A percentile compares a stretch with the other conserved stretches of the same genome.
Conservation (phyloP, 2,888 invertebrate genomes). For the Suillia variegata region DNA sequence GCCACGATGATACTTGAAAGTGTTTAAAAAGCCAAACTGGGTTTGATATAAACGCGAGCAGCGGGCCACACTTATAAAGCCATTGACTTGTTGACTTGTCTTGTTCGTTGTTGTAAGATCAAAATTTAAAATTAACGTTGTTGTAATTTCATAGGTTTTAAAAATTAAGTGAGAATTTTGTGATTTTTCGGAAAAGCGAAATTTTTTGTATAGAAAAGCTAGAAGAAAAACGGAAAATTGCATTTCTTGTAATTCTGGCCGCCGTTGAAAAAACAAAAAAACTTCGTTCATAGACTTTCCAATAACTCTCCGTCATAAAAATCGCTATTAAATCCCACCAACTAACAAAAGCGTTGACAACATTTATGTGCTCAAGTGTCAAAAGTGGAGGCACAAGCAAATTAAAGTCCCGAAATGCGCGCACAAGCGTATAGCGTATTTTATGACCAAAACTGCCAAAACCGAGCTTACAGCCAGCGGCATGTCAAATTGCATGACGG, state of each 20-base stretch:
- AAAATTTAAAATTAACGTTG: background rate
- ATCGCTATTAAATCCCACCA: too few relatives aligned
- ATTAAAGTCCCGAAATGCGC: background rate
- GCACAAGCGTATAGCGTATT: background rate
- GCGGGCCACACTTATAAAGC: background rate
- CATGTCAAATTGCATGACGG: constrained; percentile 1
- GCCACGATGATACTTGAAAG: constrained; percentile 45
- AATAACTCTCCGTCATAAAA: too few relatives aligned
- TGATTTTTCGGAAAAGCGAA: too few relatives aligned
- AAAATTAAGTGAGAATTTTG: too few relatives aligned
- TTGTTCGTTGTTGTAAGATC: background rate
- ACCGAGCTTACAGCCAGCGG: background rate
- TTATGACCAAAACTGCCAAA: background rate
- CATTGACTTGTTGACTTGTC: background rate
- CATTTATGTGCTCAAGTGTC: too few relatives aligned
- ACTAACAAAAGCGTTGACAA: too few relatives aligned
- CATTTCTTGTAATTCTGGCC: too few relatives aligned
- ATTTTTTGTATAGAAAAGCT: too few relatives aligned
- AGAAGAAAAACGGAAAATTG: too few relatives aligned
- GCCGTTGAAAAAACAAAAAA: too few relatives aligned
- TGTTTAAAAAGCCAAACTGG: background rate
- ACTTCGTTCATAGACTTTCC: too few relatives aligned
- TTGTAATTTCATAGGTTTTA: too few relatives aligned
- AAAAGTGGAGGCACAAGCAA: background rate
- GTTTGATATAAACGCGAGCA: background rate